Percentiles rank a stretch among this genome's conserved stretches.
Evolutionary conservation across 23 tunicate species (phyloP).

Genomic region (Ascidia mentula): DNA sequence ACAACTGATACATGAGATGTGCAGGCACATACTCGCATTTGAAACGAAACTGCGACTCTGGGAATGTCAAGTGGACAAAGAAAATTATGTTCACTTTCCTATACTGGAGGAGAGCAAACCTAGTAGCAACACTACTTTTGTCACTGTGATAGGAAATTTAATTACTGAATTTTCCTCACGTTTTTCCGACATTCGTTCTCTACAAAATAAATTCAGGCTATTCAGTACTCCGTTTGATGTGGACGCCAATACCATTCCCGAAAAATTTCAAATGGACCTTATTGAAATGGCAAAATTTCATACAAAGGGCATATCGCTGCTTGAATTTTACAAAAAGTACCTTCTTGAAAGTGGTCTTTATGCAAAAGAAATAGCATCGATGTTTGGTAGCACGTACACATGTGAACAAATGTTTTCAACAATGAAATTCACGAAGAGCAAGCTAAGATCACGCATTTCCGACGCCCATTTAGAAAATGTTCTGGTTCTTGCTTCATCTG

Average conservation of each 20-base stretch:
- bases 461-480: too few species aligned
- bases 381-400: constrained; percentile 55
- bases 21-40: constrained; percentile 41
- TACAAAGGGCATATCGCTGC: constrained; percentile 22
- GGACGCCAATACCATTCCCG: constrained; percentile 26
- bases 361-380: constrained; percentile 51
- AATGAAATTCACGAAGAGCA: constrained; percentile 57
- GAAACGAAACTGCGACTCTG: constrained; percentile 61
- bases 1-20: constrained; percentile 67
- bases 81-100: constrained; percentile 50
- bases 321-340: constrained; percentile 48
- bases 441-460: constrained; percentile 34
- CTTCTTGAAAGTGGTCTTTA: constrained; percentile 24
- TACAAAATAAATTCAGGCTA: constrained; percentile 44
- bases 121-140: constrained; percentile 39
- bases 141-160: too few species aligned
- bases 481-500: too few species aligned
- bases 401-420: constrained; percentile 57
- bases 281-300: constrained; percentile 61
- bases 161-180: too few species aligned
- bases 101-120: constrained; percentile 49
- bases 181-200: constrained; percentile 55
- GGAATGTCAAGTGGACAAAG: constrained; percentile 49
- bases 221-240: constrained; percentile 66
- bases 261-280: constrained; percentile 59